phyloP scores from a whole-genome alignment of 2,113 vertebrate species.

The Shinisaurus crocodilurus region DNA sequence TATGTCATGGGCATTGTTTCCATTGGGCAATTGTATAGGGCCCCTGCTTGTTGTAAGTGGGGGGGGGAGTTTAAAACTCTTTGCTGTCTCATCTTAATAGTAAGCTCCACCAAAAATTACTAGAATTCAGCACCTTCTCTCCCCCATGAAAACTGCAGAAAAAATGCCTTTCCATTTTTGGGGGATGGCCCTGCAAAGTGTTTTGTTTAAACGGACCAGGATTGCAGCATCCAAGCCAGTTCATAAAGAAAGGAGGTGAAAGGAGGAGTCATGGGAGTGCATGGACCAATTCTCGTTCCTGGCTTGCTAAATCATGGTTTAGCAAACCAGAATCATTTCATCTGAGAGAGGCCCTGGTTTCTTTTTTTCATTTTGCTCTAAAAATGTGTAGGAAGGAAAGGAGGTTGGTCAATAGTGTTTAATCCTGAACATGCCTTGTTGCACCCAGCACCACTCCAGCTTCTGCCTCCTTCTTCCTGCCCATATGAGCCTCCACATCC shows the following conservation, averaged over 20 bases:
- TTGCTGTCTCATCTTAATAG: neutral
- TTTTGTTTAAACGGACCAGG: neutral
- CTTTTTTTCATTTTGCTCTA: neutral
- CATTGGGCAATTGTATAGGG: too few species aligned
- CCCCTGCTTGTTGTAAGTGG: too few species aligned
- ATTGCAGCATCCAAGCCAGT: neutral
- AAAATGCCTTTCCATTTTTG: neutral
- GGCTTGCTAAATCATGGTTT: neutral
- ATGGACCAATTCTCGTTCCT: neutral
- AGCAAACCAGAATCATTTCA: neutral
- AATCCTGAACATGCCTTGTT: neutral
- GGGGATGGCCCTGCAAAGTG: neutral
- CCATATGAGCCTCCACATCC: neutral
- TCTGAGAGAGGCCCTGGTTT: too few species aligned
- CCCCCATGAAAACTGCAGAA: neutral
- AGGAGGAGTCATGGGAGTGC: neutral
- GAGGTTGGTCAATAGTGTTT: neutral
- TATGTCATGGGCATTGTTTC: too few species aligned
- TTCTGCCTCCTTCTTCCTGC: neutral
- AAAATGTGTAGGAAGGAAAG: neutral
- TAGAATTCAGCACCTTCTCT: neutral
- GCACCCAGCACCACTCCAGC: neutral
- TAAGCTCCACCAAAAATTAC: neutral
- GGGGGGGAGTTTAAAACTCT: too few species aligned
- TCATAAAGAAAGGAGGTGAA: neutral